phyloP scores from a whole-genome alignment of 2,888 invertebrate genomes.

The Galeruca laticollis region DNA sequence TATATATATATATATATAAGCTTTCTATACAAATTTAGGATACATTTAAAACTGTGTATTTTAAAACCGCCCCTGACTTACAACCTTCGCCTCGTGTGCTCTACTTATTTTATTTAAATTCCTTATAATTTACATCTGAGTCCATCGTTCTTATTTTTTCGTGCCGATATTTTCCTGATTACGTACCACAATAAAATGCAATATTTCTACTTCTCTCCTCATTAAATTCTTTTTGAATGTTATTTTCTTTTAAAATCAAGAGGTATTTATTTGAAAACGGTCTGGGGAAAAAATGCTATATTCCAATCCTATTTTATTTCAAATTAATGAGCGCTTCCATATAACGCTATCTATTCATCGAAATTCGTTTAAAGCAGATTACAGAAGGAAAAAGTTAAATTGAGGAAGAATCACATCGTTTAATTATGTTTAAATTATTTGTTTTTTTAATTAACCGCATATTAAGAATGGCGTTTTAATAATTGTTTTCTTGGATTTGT shows the following conservation, averaged over 20 bases:
- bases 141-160: background rate
- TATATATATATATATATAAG: too few relatives aligned
- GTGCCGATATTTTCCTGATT: constrained; percentile 20
- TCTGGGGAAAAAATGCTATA: constrained; percentile 9
- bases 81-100: background rate
- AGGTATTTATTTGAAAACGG: constrained; percentile 28
- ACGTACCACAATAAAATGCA: constrained; percentile 4
- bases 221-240: constrained; percentile 22
- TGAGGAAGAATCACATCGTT: background rate
- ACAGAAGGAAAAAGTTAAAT: constrained; percentile 12
- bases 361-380: constrained; percentile 28
- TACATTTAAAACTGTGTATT: background rate
- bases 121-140: background rate
- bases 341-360: constrained; percentile 23
- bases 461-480: background rate
- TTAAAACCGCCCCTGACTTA: background rate
- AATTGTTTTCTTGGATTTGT: too few relatives aligned
- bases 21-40: background rate
- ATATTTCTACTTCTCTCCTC: constrained; percentile 15
- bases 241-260: constrained; percentile 18
- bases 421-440: background rate
- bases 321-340: constrained; percentile 32
- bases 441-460: constrained; percentile 1
- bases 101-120: background rate
- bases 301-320: constrained; percentile 32